These are phyloP conservation scores for Platerodrilus igneus DNA, from an alignment of 2,888 invertebrate species.

Conservation along the genomic window DNA sequence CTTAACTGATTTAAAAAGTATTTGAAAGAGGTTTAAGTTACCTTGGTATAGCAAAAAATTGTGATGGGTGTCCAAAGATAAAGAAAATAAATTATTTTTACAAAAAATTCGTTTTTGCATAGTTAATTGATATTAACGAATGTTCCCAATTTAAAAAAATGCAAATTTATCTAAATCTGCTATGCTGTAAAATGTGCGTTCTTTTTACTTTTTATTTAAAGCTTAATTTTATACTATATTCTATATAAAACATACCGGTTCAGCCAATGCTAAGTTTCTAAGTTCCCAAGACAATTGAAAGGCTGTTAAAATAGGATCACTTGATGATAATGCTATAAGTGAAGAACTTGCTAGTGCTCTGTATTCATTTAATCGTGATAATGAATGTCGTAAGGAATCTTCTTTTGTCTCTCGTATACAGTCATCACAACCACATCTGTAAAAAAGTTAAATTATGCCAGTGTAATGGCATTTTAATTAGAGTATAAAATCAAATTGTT, in stretches of 20 bases:
- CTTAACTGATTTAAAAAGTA: too few relatives aligned
- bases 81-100: too few relatives aligned
- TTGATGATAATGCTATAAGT: constrained; percentile 86
- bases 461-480: too few relatives aligned
- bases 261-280: constrained; percentile 80
- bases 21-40: too few relatives aligned
- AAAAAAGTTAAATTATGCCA: too few relatives aligned
- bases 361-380: constrained; percentile 89
- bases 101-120: too few relatives aligned
- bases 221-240: too few relatives aligned
- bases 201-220: too few relatives aligned
- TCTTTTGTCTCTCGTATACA: constrained; percentile 73
- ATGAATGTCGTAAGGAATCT: constrained; percentile 75
- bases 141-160: constrained; percentile 7
- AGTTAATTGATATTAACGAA: too few relatives aligned
- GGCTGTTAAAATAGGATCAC: constrained; percentile 89
- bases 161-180: neutral
- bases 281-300: constrained; percentile 95
- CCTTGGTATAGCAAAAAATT: too few relatives aligned
- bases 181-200: neutral
- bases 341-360: constrained; percentile 89
- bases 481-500: too few relatives aligned
- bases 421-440: constrained; percentile 86
- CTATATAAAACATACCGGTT: constrained; percentile 54
- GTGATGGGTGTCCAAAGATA: too few relatives aligned